Evolutionary conservation across 2,888 invertebrate genomes (phyloP), one percentile per base, ranked within the genome.

Genomic region (Ophion obscuratus): DNA sequence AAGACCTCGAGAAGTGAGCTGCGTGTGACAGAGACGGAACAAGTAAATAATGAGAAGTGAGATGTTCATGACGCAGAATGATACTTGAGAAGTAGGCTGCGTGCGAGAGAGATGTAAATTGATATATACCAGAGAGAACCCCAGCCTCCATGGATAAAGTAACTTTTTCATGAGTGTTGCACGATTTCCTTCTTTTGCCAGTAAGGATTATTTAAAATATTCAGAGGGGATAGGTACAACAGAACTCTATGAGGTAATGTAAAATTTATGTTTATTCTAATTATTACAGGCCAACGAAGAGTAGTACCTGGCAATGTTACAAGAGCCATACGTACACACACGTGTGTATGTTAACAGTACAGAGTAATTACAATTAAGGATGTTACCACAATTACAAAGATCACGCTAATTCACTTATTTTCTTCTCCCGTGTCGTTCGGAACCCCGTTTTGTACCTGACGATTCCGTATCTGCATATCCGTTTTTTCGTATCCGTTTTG

Each of bases 241-340:
- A 92, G 89, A 92, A 89, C 90, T 90, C 90, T 90, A 89, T 89
- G 89, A 93, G 92, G 91, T 92, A 88, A 93, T 93, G 90, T 93
- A 93, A 93, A 93, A 93, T 93, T 93, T 93, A 93, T 92, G 92
- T 93, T 93, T 93, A 93, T 92, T 92, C 89, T 93, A 93, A 93
- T 93, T 92, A 89, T 87, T 93, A 93, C 92, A 91, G 90, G 89
- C 92, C 93, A 92, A 91, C 91, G 89, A 88, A 91, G 89, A 91
- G 91, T 89, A 92, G 88, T 92, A 90, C 92, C 14, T 93, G 91
- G 91, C 92, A 91, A 92, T 93, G 90, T 92, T 93, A 93, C 93
- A 93, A 92, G 91, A 90, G 92, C 90, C 81, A 75, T 31, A 31
- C 75, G 47, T 44, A 90, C 92, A 91, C 91, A 92, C 90, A 89